phyloP scores from a whole-genome alignment of 2,113 vertebrate genomes.

The Calidris pygmaea region DNA sequence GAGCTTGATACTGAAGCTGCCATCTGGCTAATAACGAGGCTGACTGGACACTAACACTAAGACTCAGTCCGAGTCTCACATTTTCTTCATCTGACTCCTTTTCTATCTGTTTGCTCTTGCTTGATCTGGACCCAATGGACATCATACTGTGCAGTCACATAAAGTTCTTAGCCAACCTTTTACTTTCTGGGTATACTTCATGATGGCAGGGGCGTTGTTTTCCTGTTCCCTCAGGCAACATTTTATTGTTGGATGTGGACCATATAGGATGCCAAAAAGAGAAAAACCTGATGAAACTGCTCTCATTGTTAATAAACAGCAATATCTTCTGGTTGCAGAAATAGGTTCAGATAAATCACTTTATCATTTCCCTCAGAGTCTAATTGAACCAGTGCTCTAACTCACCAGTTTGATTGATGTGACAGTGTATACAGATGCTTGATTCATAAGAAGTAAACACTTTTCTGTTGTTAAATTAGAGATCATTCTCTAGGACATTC shows the following conservation, averaged over 20 bases:
- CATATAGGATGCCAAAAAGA: not conserved
- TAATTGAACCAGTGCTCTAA: conserved; percentile 6
- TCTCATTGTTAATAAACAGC: not conserved
- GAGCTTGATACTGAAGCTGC: conserved; percentile 27
- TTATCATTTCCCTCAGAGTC: not conserved
- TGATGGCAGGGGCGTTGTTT: not conserved
- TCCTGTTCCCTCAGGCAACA: not conserved
- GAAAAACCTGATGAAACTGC: not conserved
- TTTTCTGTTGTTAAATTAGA: not conserved
- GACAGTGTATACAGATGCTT: not conserved
- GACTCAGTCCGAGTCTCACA: conserved; percentile 14
- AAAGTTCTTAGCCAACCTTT: not conserved
- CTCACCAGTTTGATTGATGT: conserved; percentile 17
- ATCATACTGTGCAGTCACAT: not conserved
- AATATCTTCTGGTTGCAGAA: not conserved
- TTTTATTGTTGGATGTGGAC: not conserved
- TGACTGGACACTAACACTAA: conserved; percentile 55
- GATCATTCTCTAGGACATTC: not conserved
- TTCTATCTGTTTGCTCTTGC: not conserved
- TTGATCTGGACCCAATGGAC: not conserved
- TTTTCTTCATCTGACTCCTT: conserved; percentile 42
- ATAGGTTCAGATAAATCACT: conserved; percentile 1
- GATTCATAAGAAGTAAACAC: not conserved
- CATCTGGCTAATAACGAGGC: conserved; percentile 52
- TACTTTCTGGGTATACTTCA: not conserved